A percentile compares a stretch with the other conserved stretches of the same genome.
phyloP scores from a whole-genome alignment of 2,888 invertebrate species.

The Dynastes tityus region DNA sequence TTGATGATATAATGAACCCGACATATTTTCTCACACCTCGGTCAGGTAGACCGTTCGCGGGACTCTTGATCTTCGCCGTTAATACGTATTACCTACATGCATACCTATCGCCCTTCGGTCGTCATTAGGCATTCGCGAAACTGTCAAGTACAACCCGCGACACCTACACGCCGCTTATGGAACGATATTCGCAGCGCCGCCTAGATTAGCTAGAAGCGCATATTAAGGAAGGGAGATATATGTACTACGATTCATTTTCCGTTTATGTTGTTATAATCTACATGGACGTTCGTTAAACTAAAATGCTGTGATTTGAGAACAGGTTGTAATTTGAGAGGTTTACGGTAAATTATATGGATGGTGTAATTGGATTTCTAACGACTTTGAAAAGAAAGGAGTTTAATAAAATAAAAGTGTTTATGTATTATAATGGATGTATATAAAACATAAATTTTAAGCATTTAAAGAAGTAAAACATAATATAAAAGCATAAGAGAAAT shows the following conservation, averaged over 20 bases:
- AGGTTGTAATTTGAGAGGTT: conserved; percentile 27
- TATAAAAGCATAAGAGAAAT: too few species aligned
- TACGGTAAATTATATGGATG: conserved; percentile 19
- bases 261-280: not conserved
- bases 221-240: not conserved
- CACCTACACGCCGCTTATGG: conserved; percentile 14
- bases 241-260: not conserved
- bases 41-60: conserved; percentile 51
- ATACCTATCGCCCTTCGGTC: not conserved
- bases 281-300: conserved; percentile 17
- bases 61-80: not conserved
- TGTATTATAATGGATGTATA: too few species aligned
- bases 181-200: conserved; percentile 6
- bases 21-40: conserved; percentile 71
- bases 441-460: too few species aligned
- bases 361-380: conserved; percentile 23
- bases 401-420: not conserved
- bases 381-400: not conserved
- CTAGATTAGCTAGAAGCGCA: not conserved
- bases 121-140: not conserved
- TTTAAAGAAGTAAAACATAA: too few species aligned
- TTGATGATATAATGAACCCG: conserved; percentile 72
- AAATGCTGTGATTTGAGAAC: conserved; percentile 22
- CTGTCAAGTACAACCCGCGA: conserved; percentile 15
- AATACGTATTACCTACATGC: not conserved